phyloP scores from a whole-genome alignment of 2,113 vertebrate genomes.

The Formicarius rufipectus region DNA sequence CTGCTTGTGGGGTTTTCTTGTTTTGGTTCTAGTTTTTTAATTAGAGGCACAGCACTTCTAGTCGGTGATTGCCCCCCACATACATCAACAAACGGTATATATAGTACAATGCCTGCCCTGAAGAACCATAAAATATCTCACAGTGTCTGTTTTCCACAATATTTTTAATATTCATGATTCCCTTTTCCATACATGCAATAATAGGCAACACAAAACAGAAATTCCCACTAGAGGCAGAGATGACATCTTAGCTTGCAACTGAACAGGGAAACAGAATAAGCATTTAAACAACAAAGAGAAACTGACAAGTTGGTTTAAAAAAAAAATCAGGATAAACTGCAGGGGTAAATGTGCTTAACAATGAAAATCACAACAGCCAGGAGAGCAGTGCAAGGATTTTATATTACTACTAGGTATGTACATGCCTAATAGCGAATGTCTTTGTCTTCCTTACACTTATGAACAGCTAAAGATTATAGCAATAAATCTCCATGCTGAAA shows the following conservation, averaged over 20 bases:
- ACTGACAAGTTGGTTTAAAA: background rate
- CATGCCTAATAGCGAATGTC: background rate
- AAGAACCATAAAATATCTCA: background rate
- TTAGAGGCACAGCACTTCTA: background rate
- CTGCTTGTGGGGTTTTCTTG: background rate
- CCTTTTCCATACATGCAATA: background rate
- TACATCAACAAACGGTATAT: background rate
- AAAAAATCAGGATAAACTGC: background rate
- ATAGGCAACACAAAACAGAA: background rate
- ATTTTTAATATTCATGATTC: background rate
- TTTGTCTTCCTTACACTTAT: background rate
- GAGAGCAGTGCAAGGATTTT: background rate
- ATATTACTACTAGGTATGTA: background rate
- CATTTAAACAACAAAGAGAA: background rate
- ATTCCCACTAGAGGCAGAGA: background rate
- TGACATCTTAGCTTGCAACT: background rate
- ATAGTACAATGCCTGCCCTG: background rate
- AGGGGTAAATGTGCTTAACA: background rate
- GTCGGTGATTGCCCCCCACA: background rate
- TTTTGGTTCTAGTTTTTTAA: background rate
- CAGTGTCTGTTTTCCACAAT: background rate
- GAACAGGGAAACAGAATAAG: background rate
- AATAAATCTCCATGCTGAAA: background rate
- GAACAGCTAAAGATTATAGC: background rate
- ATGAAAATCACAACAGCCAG: background rate